A percentile compares a stretch with the other conserved stretches of the same genome.
Conservation (phyloP, 1,140 invertebrate species). For the Lordiphosa mommai region DNA sequence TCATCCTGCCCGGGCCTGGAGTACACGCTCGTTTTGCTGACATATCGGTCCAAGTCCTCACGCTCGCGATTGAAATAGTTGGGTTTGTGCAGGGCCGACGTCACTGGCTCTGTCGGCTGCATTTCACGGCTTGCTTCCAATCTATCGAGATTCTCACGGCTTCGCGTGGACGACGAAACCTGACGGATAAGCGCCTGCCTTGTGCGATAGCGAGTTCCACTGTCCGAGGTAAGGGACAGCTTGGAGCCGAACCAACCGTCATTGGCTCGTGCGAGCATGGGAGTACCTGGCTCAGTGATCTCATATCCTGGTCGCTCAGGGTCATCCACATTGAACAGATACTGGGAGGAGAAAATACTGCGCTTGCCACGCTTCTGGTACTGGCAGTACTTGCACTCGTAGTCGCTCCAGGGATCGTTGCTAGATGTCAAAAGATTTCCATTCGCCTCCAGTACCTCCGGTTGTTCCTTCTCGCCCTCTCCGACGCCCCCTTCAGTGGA, state of each 20-base stretch:
- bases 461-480: slow-evolving; percentile 8
- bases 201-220: slow-evolving; percentile 80
- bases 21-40: slow-evolving; percentile 60
- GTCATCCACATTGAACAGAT: slow-evolving; percentile 85
- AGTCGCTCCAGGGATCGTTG: slow-evolving; percentile 78
- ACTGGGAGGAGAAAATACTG: slow-evolving; percentile 83
- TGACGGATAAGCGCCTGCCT: slow-evolving; percentile 80
- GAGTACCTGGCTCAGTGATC: slow-evolving; percentile 83
- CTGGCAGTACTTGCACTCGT: slow-evolving; percentile 73
- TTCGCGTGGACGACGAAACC: slow-evolving; percentile 19
- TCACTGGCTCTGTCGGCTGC: neutral
- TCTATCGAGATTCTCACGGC: slow-evolving; percentile 53
- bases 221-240: slow-evolving; percentile 79
- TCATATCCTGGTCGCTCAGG: slow-evolving; percentile 83
- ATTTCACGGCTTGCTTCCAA: slow-evolving; percentile 20
- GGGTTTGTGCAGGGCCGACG: slow-evolving; percentile 26
- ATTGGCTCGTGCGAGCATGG: slow-evolving; percentile 84
- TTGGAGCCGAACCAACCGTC: slow-evolving; percentile 83
- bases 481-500: neutral
- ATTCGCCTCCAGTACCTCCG: slow-evolving; percentile 45
- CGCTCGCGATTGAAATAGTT: slow-evolving; percentile 80
- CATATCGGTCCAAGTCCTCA: slow-evolving; percentile 62
- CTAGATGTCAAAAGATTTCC: slow-evolving; percentile 32
- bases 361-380: slow-evolving; percentile 65
- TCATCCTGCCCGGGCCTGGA: slow-evolving; percentile 42